Base-by-base conservation (phyloP, 2,797 vertebrate genomes). In the Cirrhinus mrigala region DNA sequence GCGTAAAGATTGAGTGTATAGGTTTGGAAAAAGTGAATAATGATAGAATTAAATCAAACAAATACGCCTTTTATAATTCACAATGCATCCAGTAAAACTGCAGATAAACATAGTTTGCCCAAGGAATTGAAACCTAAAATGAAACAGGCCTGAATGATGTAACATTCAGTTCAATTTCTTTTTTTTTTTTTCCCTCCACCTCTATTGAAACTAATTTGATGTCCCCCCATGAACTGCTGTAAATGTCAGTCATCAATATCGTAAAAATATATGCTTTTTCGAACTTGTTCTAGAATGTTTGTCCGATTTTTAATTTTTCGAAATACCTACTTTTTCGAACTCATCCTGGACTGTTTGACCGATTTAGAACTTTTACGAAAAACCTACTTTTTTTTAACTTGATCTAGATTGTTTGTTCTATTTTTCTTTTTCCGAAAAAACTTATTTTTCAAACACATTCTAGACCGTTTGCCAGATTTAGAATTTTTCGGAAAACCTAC, bases 191-290 rank as follows among this genome's bases (percentile, higher is more conserved):
- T 8, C 24, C 40, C 40, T 50, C 27, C 52, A 84, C 64, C 75
- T 69, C 37, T 56, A 15, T 50, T 60, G 52, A 84, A 84, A 84
- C 62, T 79, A 84, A 79, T 70, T 70, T 60, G 52, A 70, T 84
- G 64, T 71, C 50, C 60, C 33, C 66, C 83, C 24, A 71, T 84
- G 40, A 84, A 75, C 75, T 70, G 20, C 50, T 78, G 83, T 79
- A 84, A 84, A 79, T 79, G 83, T 79, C 83, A 79, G 60, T 52
- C 73, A 84, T 68, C 73, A 84, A 68, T 77, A 84, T 77, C 0
- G 18, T 33, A 33, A 33, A 33, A 33, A 33, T 33, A 2, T 33
- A 33, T n/a, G n/a, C 33, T 33, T 33, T 33, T 33, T 33, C 33
- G 4, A 33, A 1, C 33, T 33, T 33, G 33, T 33, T 33, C 33